Evolutionary conservation across 2,113 vertebrate species (phyloP).

Genomic region (Corythornis cristatus): DNA sequence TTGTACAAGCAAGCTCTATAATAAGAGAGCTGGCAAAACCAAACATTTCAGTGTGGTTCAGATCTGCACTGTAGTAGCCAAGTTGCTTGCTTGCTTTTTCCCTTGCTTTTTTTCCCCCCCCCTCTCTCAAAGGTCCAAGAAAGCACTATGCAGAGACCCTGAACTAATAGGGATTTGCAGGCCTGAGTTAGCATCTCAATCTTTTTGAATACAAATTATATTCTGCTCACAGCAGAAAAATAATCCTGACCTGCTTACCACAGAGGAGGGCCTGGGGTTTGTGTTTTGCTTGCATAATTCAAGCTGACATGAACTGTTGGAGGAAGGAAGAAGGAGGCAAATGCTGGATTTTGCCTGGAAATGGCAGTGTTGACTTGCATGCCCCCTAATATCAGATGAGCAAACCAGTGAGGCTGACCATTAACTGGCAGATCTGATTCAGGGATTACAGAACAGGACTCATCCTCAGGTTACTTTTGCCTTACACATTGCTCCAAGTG

Average conservation of each 20-base stretch:
- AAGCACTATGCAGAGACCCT: not conserved
- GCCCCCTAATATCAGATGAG: not conserved
- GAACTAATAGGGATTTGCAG: constrained; percentile 29
- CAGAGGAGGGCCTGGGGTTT: not conserved
- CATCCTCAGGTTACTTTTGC: not conserved
- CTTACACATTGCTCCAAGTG: not conserved
- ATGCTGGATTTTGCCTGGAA: constrained; percentile 19
- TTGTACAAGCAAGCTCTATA: constrained; percentile 41
- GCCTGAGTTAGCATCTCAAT: constrained; percentile 22
- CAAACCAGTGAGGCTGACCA: not conserved
- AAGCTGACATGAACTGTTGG: constrained; percentile 33
- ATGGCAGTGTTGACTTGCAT: not conserved
- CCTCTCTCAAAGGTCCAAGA: not conserved
- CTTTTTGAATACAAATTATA: constrained; percentile 25
- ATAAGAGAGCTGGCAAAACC: constrained; percentile 12
- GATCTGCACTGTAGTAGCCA: not conserved
- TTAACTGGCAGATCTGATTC: not conserved
- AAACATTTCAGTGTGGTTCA: constrained; percentile 22
- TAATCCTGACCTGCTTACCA: constrained; percentile 28
- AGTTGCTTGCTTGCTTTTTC: not conserved
- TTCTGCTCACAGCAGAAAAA: constrained; percentile 27
- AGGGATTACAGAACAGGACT: not conserved
- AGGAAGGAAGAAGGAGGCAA: not conserved
- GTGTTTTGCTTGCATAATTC: constrained; percentile 29
- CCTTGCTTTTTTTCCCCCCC: not conserved